Evolutionary conservation across 2,113 vertebrate genomes (phyloP), one percentile per base, ranked within the genome.

Genomic region (Dissostichus mawsoni): DNA sequence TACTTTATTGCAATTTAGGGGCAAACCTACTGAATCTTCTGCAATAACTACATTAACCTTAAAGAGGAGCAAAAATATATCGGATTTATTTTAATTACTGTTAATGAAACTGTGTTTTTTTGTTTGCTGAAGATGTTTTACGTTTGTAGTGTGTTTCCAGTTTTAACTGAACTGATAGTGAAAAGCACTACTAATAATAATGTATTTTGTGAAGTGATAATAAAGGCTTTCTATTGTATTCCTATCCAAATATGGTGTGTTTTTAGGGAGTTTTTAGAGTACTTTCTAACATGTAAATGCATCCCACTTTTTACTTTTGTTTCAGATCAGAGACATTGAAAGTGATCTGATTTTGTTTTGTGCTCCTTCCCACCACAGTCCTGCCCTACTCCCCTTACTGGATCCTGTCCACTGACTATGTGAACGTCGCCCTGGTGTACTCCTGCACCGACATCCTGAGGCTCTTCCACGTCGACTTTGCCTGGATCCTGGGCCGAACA

Each of bases 331-430:
- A 59, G 25, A 61, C 8, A 65, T 55, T 33, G 5, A 4, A 29
- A 11, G 8, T 57, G 13, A 70, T 71, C 64, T 18, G 10, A 17
- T 62, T 3, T 45, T 20, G 5, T 71, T 69, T 17, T 57, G 20
- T 64, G 41, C 13, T 36, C 10, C 45, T 16, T 16, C 11, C 16
- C 6, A 14, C 23, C 50, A 65, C 90, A 99, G 97, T 96, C 76
- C 95, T 96, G 87, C 97, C 97, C 0, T 95, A 95, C 10, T 83
- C 96, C 17, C 97, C 97, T 0, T 98, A 99, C 92, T 97, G 96
- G 97, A 95, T 98, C 70, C 74, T 99, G 86, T 95, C 96, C 85
- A 99, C 97, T 0, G 97, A 98, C 93, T 98, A 99, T 0, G 94
- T 95, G 61, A 96, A 95, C 90, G 94, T 92, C 0, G 96, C 96